Evolutionary conservation across 2,888 invertebrate species (phyloP).

Genomic region (Papilio demoleus): DNA sequence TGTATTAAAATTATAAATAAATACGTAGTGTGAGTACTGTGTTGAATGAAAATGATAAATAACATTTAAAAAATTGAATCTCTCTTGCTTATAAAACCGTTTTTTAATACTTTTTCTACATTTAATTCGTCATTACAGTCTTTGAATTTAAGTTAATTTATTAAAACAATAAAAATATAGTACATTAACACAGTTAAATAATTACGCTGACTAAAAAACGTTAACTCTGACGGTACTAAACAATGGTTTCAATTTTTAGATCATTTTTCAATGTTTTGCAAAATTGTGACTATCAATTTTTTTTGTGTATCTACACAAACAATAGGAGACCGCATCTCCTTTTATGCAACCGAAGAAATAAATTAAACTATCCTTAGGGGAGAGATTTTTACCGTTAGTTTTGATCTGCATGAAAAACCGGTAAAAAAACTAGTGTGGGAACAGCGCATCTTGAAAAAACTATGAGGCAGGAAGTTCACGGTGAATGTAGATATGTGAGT

Average conservation of each 20-base stretch:
- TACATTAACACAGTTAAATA: too few species aligned
- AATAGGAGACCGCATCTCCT: slow-evolving; percentile 74
- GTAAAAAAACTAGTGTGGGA: slow-evolving; percentile 78
- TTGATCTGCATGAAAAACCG: slow-evolving; percentile 69
- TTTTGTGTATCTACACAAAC: slow-evolving; percentile 59
- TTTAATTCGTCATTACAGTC: too few species aligned
- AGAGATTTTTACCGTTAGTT: slow-evolving; percentile 79
- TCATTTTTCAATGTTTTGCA: slow-evolving; percentile 28
- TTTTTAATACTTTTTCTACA: too few species aligned
- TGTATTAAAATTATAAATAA: slow-evolving; percentile 12
- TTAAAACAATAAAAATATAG: too few species aligned
- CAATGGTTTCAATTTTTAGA: background rate
- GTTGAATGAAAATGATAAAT: too few species aligned
- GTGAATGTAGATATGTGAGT: slow-evolving; percentile 77
- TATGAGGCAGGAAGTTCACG: slow-evolving; percentile 70
- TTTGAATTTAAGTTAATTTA: too few species aligned
- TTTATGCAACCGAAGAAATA: slow-evolving; percentile 75
- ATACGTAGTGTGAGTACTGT: background rate
- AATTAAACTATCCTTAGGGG: slow-evolving; percentile 81
- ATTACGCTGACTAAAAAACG: too few species aligned
- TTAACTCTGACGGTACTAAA: background rate
- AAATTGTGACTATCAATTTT: slow-evolving; percentile 48
- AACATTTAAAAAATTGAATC: background rate
- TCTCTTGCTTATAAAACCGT: too few species aligned
- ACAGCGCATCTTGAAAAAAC: slow-evolving; percentile 67